phyloP scores from a whole-genome alignment of 53 echinoderm and acorn worm genomes.

The Echinometra lucunter region DNA sequence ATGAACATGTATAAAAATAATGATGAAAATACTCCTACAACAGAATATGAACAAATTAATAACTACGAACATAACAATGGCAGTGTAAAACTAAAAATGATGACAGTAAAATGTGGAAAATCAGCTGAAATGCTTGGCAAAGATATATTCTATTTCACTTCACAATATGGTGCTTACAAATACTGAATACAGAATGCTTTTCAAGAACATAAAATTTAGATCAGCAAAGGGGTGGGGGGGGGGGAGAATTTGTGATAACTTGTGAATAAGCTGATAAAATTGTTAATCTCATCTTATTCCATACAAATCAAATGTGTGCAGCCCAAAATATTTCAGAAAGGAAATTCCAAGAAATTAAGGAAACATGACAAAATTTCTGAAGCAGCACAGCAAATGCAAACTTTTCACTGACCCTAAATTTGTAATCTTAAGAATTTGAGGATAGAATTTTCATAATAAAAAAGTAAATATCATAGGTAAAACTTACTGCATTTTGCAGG shows the following conservation, averaged over 20 bases:
- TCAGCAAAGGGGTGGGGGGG: no score
- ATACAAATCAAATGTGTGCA: not conserved
- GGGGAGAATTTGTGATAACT: not conserved
- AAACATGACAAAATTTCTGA: not conserved
- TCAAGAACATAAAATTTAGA: no score
- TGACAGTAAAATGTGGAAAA: not conserved
- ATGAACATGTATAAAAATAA: not conserved
- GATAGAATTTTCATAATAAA: not conserved
- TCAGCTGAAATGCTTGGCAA: slow-evolving; percentile 10
- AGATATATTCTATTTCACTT: not conserved
- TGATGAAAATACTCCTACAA: slow-evolving; percentile 6
- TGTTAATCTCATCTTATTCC: not conserved
- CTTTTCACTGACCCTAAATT: not conserved
- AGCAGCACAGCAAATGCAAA: not conserved
- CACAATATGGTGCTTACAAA: not conserved
- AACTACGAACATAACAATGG: slow-evolving; percentile 1
- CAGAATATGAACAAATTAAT: not conserved
- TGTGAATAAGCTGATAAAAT: not conserved
- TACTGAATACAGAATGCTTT: slow-evolving; percentile 10
- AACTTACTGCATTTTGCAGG: not conserved
- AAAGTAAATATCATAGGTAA: not conserved
- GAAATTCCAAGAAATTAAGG: not conserved
- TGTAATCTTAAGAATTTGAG: not conserved
- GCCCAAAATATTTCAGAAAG: slow-evolving; percentile 24
- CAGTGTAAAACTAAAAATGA: not conserved